Evolutionary conservation across 2,888 invertebrate species (phyloP), one percentile per base, ranked within the genome.

Genomic region (Limnephilus rhombicus): DNA sequence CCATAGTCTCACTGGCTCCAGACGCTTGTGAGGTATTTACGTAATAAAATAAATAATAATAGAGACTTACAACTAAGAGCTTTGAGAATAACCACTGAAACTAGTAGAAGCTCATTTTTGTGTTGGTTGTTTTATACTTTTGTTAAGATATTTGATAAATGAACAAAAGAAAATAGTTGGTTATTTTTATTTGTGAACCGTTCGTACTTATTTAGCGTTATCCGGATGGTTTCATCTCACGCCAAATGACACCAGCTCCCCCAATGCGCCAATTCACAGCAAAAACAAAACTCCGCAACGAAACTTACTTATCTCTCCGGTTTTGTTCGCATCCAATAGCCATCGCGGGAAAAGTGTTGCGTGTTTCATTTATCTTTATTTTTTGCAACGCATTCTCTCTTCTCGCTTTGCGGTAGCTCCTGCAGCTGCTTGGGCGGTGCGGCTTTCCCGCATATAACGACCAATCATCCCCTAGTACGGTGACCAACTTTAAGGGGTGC

Each of bases 301-400:
- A 68, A 68, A 68, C 68, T 68, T 68, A 68, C 68, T 68, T 68
- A 68, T 68, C 68, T 68, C 68, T 68, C 7, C 68, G 68, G 68
- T 68, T 68, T 68, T 24, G 45, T 41, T 89, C 81, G 89, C 81
- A 24, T 85, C 82, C 80, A n/a, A 41, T 88, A 31, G 45, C 82
- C 81, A 37, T 31, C 45, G 45, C 86, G 9, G 83, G n/a, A 82
- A 91, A 87, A 31, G 90, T 90, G 68, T 9, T 68, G 90, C 92
- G 92, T 92, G 92, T 92, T 92, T 92, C 93, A 93, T 93, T 93
- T 93, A 93, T 93, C 91, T 93, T 90, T 90, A 91, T 90, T 92
- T 92, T 92, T 92, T 91, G 85, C 85, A 91, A 91, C 90, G 91
- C 90, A 92, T 91, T 87, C 90, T 49, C 91, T 53, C 53, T 80